Conservation (phyloP, 2,888 invertebrate species). For the Coenonympha glycerion region DNA sequence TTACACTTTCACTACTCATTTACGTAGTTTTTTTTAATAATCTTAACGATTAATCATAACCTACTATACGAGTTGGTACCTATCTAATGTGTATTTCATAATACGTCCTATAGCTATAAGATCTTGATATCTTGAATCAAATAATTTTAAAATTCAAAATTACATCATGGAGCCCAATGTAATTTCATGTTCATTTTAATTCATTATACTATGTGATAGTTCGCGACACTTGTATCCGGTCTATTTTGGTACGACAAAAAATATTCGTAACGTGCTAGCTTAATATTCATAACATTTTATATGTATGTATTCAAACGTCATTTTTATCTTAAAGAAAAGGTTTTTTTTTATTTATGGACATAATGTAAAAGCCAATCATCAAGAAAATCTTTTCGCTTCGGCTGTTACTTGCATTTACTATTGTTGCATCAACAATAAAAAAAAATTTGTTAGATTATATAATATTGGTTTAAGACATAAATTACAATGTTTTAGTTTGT, state of each 20-base stretch:
- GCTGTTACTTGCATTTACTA: too few relatives aligned
- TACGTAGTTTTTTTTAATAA: constrained; percentile 25
- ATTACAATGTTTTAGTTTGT: too few relatives aligned
- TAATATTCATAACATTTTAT: too few relatives aligned
- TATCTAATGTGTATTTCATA: too few relatives aligned
- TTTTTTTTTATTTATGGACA: constrained; percentile 10
- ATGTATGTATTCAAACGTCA: too few relatives aligned
- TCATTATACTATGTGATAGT: constrained; percentile 33
- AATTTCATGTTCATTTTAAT: constrained; percentile 5
- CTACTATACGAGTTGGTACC: too few relatives aligned
- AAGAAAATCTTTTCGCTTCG: not conserved
- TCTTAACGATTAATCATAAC: constrained; percentile 9
- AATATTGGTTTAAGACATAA: too few relatives aligned
- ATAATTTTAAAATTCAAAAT: constrained; percentile 2
- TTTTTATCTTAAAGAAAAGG: too few relatives aligned
- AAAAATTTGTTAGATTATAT: too few relatives aligned
- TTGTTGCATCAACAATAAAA: too few relatives aligned
- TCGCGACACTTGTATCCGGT: constrained; percentile 46
- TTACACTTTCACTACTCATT: constrained; percentile 55
- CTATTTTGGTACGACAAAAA: constrained; percentile 25
- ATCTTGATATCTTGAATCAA: not conserved
- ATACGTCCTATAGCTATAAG: too few relatives aligned
- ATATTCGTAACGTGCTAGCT: too few relatives aligned
- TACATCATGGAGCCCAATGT: not conserved
- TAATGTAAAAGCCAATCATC: not conserved